phyloP scores from a whole-genome alignment of 1,140 invertebrate genomes.

The Melitaea cinxia region DNA sequence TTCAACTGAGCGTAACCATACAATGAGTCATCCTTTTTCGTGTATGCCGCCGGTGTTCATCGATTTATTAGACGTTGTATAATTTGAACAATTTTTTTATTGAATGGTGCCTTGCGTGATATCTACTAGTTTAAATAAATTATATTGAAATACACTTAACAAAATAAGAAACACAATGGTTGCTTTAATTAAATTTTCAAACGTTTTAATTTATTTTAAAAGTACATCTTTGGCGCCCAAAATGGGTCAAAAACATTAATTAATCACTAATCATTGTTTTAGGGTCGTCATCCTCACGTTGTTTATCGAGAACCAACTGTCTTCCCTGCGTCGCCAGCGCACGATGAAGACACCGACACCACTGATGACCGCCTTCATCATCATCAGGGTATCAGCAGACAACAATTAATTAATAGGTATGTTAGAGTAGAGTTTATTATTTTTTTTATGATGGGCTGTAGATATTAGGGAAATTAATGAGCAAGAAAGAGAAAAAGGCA shows the following conservation, averaged over 20 bases:
- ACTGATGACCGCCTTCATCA: slow-evolving; percentile 69
- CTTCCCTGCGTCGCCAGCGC: slow-evolving; percentile 56
- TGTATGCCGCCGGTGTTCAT: too few relatives aligned
- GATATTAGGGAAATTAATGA: too few relatives aligned
- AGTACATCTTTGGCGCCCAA: slow-evolving; percentile 2
- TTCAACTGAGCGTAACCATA: too few relatives aligned
- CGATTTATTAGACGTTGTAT: too few relatives aligned
- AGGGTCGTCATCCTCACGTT: slow-evolving; percentile 73
- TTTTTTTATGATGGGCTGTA: too few relatives aligned
- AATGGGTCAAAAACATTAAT: background rate
- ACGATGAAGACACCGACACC: slow-evolving; percentile 69
- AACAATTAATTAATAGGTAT: slow-evolving; percentile 89
- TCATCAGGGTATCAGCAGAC: slow-evolving; percentile 89
- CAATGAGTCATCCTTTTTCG: too few relatives aligned
- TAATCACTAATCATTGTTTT: slow-evolving; percentile 15
- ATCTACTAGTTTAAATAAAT: too few relatives aligned
- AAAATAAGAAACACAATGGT: background rate
- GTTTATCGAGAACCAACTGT: slow-evolving; percentile 64
- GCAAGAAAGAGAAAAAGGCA: too few relatives aligned
- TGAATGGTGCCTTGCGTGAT: too few relatives aligned
- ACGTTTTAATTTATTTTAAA: too few relatives aligned
- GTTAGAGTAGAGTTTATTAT: background rate
- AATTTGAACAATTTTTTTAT: too few relatives aligned
- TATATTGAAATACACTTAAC: too few relatives aligned
- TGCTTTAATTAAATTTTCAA: background rate